phyloP scores from a whole-genome alignment of 2,113 vertebrate species.

The Anthoscopus minutus region DNA sequence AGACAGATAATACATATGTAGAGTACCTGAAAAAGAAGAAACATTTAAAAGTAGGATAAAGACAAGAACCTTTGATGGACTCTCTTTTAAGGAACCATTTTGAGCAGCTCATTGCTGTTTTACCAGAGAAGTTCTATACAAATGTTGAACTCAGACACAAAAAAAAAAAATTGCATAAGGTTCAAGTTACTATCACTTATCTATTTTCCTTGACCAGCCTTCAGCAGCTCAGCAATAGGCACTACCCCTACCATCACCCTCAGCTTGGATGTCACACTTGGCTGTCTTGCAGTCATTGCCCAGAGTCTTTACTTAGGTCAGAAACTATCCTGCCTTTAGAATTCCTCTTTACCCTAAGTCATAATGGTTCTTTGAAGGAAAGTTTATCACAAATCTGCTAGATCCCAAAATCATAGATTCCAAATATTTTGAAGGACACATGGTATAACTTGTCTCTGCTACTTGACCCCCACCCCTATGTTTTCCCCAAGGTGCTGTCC shows the following conservation, averaged over 20 bases:
- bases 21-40: background rate
- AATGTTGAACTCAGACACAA: background rate
- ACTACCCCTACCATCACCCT: background rate
- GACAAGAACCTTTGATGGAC: background rate
- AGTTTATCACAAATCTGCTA: background rate
- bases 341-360: background rate
- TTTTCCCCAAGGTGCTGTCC: background rate
- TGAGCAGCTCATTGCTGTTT: background rate
- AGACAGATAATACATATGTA: background rate
- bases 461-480: background rate
- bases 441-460: background rate
- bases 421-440: constrained; percentile 8
- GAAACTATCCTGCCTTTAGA: background rate
- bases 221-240: background rate
- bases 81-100: background rate
- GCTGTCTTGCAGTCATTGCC: background rate
- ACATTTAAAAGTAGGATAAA: background rate
- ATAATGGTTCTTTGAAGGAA: constrained; percentile 12
- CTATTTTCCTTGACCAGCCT: background rate
- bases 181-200: background rate
- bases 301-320: background rate
- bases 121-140: background rate
- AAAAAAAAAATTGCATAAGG: background rate
- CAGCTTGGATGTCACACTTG: background rate
- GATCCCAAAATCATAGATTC: background rate